Evolutionary conservation across 2,888 invertebrate genomes (phyloP).

Genomic region (Dusona sp.): DNA sequence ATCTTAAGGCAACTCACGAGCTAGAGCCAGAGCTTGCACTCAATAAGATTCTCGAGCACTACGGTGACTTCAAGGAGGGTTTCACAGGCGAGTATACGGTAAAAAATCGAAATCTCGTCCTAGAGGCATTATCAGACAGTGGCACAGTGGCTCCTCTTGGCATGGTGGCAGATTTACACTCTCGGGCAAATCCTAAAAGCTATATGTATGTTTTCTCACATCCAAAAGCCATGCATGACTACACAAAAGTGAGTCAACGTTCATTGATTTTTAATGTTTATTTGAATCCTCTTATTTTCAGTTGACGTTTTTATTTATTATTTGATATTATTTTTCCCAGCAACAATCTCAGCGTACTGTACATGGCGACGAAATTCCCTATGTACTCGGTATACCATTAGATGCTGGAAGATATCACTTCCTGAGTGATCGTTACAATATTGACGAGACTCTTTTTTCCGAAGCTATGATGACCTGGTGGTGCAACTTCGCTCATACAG

Average conservation of each 20-base stretch:
- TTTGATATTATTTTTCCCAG: conserved; percentile 59
- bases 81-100: conserved; percentile 86
- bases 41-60: conserved; percentile 81
- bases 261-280: background rate
- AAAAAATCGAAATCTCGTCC: conserved; percentile 91
- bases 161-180: conserved; percentile 91
- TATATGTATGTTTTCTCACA: conserved; percentile 96
- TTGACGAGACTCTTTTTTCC: conserved; percentile 91
- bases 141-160: conserved; percentile 93
- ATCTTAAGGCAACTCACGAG: conserved; percentile 81
- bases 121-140: conserved; percentile 96
- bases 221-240: conserved; percentile 92
- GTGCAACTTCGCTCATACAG: conserved; percentile 95
- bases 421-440: conserved; percentile 89
- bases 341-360: conserved; percentile 85
- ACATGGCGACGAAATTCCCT: conserved; percentile 94
- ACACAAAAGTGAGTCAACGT: conserved; percentile 89
- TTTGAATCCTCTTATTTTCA: background rate
- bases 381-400: conserved; percentile 94
- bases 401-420: conserved; percentile 89
- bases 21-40: conserved; percentile 80
- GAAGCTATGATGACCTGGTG: conserved; percentile 95
- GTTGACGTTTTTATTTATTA: background rate
- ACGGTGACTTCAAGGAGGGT: conserved; percentile 85
- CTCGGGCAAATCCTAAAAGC: conserved; percentile 90